Evolutionary conservation across 2,797 vertebrate genomes (phyloP), one percentile per base, ranked within the genome.

Genomic region (Spinus olivaceus): DNA sequence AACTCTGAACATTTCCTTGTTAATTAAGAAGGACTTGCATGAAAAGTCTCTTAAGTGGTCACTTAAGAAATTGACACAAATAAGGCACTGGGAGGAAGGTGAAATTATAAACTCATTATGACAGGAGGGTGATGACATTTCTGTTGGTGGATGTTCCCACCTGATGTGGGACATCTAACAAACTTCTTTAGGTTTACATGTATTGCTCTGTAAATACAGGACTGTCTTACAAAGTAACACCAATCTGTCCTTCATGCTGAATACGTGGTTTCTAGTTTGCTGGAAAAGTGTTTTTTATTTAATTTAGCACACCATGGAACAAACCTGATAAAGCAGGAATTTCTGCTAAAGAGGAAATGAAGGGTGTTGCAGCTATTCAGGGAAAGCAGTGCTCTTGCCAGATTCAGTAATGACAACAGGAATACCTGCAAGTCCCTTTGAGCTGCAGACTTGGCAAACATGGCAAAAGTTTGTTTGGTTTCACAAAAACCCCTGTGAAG

Each of bases 301-400:
- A n/a, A 71, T 71, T 86, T 79, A 42, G n/a, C 37, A 27, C 41
- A 51, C 4, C 14, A 33, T 18, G 18, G 70, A 90, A 81, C 42
- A 88, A 90, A 88, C 5, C 12, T 8, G 74, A 81, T 20, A 65
- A 69, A 93, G 70, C 5, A 81, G 21, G 17, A 59, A 63, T 63
- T 88, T 77, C 51, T 49, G 28, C 28, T 46, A 32, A 66, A 95
- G 63, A 94, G 70, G 86, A 96, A 96, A 87, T 90, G 54, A 82
- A 78, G 80, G 71, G 41, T 70, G 69, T 53, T 80, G 44, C 49
- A 89, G 60, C n/a, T 76, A 35, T 72, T 86, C 35, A 39, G 19
- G 32, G 78, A 84, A 93, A 79, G 80, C 2, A 4, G 41, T 59
- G 44, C 14, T 86, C 60, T 86, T 88, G 59, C 73, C 81, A 86